phyloP scores from a whole-genome alignment of 2,797 vertebrate species.

The Brachyalestes nurse region DNA sequence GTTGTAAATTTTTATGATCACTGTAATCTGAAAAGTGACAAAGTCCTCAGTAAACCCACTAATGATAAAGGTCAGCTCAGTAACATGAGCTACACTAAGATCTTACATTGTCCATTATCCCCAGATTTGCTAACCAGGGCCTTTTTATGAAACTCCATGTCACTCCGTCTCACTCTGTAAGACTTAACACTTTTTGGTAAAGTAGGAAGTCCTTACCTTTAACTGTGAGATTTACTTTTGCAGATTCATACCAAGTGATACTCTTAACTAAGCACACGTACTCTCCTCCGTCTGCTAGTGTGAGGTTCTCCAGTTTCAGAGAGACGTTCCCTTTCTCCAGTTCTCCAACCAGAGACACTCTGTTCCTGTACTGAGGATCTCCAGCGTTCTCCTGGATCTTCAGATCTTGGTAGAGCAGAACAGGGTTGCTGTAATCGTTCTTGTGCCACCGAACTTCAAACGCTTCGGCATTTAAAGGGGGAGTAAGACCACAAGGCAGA shows the following conservation, averaged over 20 bases:
- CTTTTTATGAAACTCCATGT: no score
- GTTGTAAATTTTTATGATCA: no score
- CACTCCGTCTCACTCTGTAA: no score
- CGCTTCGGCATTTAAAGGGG: neutral
- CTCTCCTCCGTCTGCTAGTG: constrained; percentile 22
- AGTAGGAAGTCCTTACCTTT: no score
- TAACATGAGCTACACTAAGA: no score
- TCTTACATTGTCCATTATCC: no score
- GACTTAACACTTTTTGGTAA: no score
- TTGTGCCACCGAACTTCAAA: constrained; percentile 45
- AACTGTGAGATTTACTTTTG: no score
- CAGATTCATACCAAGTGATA: constrained; percentile 29
- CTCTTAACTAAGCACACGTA: constrained; percentile 40
- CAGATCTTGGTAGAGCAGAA: constrained; percentile 26
- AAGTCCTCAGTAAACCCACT: no score
- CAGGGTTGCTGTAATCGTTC: neutral
- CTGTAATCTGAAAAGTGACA: no score
- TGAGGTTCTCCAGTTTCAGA: constrained; percentile 42
- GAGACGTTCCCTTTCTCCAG: constrained; percentile 38
- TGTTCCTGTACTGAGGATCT: constrained; percentile 39
- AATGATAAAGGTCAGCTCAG: no score
- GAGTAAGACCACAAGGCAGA: constrained; percentile 34
- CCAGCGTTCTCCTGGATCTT: constrained; percentile 1
- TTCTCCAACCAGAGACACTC: constrained; percentile 36
- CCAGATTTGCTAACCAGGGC: no score